Base-by-base conservation (phyloP, 1,140 invertebrate genomes). In the Pteromalus puparum region DNA sequence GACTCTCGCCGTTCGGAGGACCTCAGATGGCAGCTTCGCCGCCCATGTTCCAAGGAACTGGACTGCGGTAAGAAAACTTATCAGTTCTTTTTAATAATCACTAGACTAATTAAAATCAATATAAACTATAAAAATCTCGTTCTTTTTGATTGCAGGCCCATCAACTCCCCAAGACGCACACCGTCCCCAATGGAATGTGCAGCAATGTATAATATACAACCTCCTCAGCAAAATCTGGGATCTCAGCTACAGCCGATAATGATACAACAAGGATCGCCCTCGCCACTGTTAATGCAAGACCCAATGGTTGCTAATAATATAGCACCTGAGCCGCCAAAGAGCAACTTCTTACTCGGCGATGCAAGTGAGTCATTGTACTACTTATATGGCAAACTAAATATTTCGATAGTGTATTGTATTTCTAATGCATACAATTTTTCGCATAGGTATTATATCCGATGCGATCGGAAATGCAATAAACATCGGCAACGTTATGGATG, bases 141-240 rank as follows among this genome's bases (percentile, higher is more conserved):
- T 67, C 7, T 9, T 53, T 83, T 24, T 75, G n/a, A 68, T 83
- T 70, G 18, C 61, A 90, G 90, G 61, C 83, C 87, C 38, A 87
- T 88, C 68, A 21, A 86, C 67, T 90, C 90, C 46, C 89, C 90
- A 42, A 81, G 88, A 10, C 85, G 88, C 15, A 89, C 89, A 38
- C 87, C 87, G 53, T 91, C 91, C 0, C 91, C 91, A 87, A 88
- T 91, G 87, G 88, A 90, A 30, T 87, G 24, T 77, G 1, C 46
- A 1, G 6, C 18, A 5, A 18, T 83, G 15, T 89, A 88, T 34
- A 88, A 81, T 12, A 30, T 82, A n/a, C 15, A 81, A 68, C 61
- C 85, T 42, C 15, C 34, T 15, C 75, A 83, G 53, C 83, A 84
- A 65, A 84, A 83, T 53, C 81, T 85, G 34, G 26, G 53, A 2